A percentile compares a stretch with the other conserved stretches of the same genome.
Evolutionary conservation across 2,113 vertebrate species (phyloP).

Genomic region (Notothenia coriiceps): DNA sequence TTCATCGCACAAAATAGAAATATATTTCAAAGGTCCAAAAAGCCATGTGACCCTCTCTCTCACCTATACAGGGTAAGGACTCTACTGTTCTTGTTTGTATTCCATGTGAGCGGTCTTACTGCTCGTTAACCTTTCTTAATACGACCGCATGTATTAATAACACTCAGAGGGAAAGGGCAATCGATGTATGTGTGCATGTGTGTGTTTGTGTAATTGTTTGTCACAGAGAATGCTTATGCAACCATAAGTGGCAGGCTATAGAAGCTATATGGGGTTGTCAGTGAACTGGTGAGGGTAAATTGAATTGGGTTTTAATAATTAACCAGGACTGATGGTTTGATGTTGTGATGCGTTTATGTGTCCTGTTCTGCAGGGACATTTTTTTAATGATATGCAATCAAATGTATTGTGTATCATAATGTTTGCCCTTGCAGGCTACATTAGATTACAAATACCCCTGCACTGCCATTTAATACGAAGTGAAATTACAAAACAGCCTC

Average conservation of each 20-base stretch:
- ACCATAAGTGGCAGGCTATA: constrained; percentile 49
- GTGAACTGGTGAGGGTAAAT: constrained; percentile 53
- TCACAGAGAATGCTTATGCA: constrained; percentile 64
- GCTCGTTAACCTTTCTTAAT: constrained; percentile 86
- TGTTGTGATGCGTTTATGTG: constrained; percentile 39
- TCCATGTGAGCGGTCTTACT: constrained; percentile 63
- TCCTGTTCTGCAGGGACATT: constrained; percentile 30
- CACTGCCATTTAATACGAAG: background rate
- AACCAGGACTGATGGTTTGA: constrained; percentile 57
- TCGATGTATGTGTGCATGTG: constrained; percentile 61
- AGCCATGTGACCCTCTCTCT: constrained; percentile 29
- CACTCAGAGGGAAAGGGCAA: constrained; percentile 82
- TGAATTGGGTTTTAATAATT: constrained; percentile 72
- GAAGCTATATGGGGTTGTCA: constrained; percentile 48
- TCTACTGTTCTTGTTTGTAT: constrained; percentile 69
- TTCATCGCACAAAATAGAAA: background rate
- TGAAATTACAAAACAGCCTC: background rate
- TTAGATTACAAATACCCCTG: constrained; percentile 23
- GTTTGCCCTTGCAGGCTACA: constrained; percentile 9
- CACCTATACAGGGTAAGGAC: constrained; percentile 17
- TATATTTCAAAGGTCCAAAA: background rate
- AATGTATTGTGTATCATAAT: constrained; percentile 18
- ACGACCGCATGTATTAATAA: constrained; percentile 83
- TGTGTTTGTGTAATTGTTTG: constrained; percentile 74
- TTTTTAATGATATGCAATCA: constrained; percentile 52